Evolutionary conservation across 2,888 invertebrate species (phyloP).

Genomic region (Apamea crenata): DNA sequence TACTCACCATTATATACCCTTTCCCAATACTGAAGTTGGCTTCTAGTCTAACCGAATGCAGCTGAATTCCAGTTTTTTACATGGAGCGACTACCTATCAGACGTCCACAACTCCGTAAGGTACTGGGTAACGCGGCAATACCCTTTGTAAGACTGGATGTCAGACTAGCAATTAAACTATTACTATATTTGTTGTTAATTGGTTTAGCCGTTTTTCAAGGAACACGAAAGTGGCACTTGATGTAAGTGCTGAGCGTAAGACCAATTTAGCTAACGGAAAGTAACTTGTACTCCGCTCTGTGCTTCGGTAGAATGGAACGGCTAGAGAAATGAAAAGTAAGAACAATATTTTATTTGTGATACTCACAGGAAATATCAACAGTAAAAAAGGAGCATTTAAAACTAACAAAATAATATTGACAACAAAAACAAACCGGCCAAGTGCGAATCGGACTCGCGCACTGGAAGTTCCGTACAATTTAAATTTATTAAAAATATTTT

Average conservation of each 20-base stretch:
- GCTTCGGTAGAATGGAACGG: too few species aligned
- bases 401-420: too few species aligned
- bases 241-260: slow-evolving; percentile 25
- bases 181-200: slow-evolving; percentile 18
- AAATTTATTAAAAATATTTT: too few species aligned
- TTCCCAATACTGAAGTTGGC: not conserved
- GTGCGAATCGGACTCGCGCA: too few species aligned
- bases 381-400: not conserved
- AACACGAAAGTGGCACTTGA: slow-evolving; percentile 13
- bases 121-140: not conserved
- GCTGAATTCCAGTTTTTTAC: not conserved
- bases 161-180: not conserved
- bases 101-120: not conserved
- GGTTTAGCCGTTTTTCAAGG: slow-evolving; percentile 1
- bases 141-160: not conserved
- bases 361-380: not conserved
- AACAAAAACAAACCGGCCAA: too few species aligned
- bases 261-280: slow-evolving; percentile 17
- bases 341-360: not conserved
- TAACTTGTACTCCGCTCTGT: not conserved
- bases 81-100: too few species aligned
- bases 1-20: too few species aligned
- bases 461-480: too few species aligned
- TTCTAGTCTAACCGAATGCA: too few species aligned
- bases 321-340: not conserved